phyloP scores from a whole-genome alignment of 2,113 vertebrate species.

The Grus americana region DNA sequence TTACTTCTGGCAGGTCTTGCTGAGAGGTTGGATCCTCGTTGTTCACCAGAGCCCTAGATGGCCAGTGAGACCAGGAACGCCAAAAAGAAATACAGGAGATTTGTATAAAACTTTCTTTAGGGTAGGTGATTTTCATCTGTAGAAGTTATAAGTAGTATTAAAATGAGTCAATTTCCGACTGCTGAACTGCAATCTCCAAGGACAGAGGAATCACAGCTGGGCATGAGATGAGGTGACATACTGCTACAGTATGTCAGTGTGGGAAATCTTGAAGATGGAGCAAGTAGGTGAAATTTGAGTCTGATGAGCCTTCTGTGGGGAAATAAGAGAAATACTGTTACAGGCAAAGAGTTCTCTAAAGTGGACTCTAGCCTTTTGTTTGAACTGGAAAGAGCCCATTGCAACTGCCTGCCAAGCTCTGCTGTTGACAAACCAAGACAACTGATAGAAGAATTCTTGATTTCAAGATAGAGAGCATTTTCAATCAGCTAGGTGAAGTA shows the following conservation, averaged over 20 bases:
- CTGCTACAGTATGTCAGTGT: rapidly evolving
- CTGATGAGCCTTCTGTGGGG: neutral
- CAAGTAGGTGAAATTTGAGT: neutral
- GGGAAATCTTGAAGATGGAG: neutral
- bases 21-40: neutral
- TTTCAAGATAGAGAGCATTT: neutral
- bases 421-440: neutral
- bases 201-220: neutral
- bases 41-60: neutral
- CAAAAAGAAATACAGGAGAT: neutral
- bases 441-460: neutral
- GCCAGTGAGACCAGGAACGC: neutral
- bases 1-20: neutral
- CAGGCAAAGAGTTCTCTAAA: neutral
- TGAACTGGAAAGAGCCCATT: neutral
- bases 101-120: neutral
- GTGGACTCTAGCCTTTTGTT: neutral
- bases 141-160: neutral
- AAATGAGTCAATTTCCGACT: neutral
- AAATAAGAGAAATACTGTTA: neutral
- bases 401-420: neutral
- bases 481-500: neutral
- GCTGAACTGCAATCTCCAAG: neutral
- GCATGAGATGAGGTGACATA: neutral
- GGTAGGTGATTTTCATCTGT: neutral